Base-by-base conservation (phyloP, 2,888 invertebrate genomes). In the Pterostichus niger region DNA sequence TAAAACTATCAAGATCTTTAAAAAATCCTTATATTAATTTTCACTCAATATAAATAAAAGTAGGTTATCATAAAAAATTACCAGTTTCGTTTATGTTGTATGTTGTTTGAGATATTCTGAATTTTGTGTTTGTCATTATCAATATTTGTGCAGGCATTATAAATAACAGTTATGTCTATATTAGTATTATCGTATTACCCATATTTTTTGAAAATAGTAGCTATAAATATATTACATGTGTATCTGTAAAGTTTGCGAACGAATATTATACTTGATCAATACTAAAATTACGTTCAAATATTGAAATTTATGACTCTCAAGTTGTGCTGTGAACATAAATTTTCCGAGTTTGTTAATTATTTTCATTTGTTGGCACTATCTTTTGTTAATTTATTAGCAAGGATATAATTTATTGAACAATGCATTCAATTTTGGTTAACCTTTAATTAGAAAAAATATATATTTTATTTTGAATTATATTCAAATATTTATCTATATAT, bases 271-370 rank as follows among this genome's bases (percentile, higher is more conserved):
- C 24, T 40, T 31, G 59, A 59, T 59, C 59, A 59, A 59, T 59
- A 59, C 59, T 59, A 6, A 9, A 40, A 40, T 11, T 15, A 59
- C 59, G 59, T 59, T 40, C 59, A 59, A 59, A 31, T 59, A 59
- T 59, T 24, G 9, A 59, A 59, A 59, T 59, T 59, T 59, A 59
- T 59, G 31, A 31, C 59, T 11, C 59, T 59, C 59, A 59, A 24
- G 59, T 59, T 59, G 59, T 31, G 24, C 24, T 59, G 31, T 40
- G 40, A 40, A 3, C 2, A 59, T 59, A 59, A 59, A 59, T 59
- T 59, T 59, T 24, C 59, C 17, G 59, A 59, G 59, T 59, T 59
- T 59, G 59, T 59, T 59, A 59, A 59, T 24, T 59, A 59, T 59
- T 59, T 59, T 59, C 59, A 59, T 59, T 59, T 59, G 24, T 59